These are phyloP conservation scores for Turritopsis rubra DNA, from an alignment of 30 jellyfish, hydroid and myxozoan genomes.

Conservation along the genomic window DNA sequence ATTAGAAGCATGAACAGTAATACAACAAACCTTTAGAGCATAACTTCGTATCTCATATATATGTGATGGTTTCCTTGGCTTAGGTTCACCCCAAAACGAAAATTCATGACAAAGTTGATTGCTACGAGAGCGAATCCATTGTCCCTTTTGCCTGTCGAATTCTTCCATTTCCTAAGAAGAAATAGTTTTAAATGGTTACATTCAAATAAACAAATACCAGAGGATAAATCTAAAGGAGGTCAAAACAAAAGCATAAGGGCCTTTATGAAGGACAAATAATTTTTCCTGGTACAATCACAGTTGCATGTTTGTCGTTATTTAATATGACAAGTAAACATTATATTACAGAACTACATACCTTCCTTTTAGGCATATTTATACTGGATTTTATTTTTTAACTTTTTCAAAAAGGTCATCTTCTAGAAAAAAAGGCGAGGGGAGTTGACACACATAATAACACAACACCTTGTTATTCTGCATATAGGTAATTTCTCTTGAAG, in stretches of 20 bases:
- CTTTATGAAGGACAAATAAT: no score
- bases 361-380: no score
- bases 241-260: not conserved
- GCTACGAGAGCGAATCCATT: conserved; percentile 56
- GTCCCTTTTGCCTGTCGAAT: conserved; percentile 38
- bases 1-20: not conserved
- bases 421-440: no score
- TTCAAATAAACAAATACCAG: not conserved
- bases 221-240: not conserved
- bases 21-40: conserved; percentile 48
- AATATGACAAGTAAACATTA: no score
- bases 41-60: conserved; percentile 88
- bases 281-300: no score
- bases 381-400: no score
- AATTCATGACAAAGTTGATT: conserved; percentile 80
- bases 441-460: no score
- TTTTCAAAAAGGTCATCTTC: no score
- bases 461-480: conserved; percentile 53
- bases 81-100: conserved; percentile 89
- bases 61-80: conserved; percentile 73
- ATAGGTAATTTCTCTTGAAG: conserved; percentile 45
- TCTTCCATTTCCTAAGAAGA: conserved; percentile 55
- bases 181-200: not conserved
- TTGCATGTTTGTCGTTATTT: no score
- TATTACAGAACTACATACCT: no score